These are phyloP conservation scores for Ondatra zibethicus DNA, from an alignment of 2,113 vertebrate species.

Conservation along the genomic window DNA sequence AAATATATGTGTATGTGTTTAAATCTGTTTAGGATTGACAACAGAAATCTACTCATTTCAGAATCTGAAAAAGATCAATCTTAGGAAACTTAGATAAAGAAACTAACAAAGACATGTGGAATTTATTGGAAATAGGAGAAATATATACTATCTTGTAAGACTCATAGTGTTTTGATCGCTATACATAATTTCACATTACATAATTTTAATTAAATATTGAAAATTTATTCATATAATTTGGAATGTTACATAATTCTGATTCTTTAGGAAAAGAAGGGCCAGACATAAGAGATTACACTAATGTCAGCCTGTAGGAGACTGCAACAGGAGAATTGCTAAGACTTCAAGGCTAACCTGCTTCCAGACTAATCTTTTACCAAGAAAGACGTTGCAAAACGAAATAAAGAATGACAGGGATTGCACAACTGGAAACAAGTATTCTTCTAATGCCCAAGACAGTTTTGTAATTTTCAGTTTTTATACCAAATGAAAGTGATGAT, in stretches of 20 bases:
- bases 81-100: not conserved
- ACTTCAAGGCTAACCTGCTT: not conserved
- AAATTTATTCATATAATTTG: not conserved
- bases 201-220: not conserved
- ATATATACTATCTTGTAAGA: not conserved
- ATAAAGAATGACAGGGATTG: not conserved
- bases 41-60: fast-evolving
- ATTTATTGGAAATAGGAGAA: not conserved
- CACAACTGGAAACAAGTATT: not conserved
- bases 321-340: not conserved
- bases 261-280: not conserved
- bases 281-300: not conserved
- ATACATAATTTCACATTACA: not conserved
- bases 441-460: not conserved
- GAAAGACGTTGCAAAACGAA: not conserved
- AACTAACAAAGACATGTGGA: not conserved
- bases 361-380: too few relatives aligned
- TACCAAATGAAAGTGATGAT: not conserved
- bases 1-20: not conserved
- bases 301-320: not conserved
- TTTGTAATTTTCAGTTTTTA: not conserved
- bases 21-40: not conserved
- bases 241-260: not conserved
- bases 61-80: not conserved
- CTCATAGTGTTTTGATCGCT: not conserved